These are phyloP conservation scores for Prionailurus viverrinus DNA, from an alignment of 2,113 vertebrate genomes.

Conservation along the genomic window DNA sequence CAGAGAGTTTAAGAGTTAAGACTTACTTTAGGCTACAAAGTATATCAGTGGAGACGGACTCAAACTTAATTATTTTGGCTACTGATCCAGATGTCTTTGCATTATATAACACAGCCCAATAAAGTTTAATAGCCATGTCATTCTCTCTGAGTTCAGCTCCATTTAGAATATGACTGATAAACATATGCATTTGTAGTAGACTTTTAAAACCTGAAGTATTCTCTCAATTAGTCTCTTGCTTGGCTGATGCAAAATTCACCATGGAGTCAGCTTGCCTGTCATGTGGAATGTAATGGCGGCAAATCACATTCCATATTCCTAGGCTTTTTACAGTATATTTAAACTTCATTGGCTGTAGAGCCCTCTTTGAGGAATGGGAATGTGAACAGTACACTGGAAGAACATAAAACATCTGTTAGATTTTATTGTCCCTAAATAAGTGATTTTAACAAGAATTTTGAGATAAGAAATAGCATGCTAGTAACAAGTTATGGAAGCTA, in stretches of 20 bases:
- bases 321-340: background rate
- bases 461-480: slow-evolving; percentile 41
- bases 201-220: background rate
- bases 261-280: background rate
- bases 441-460: slow-evolving; percentile 48
- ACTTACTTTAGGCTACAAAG: background rate
- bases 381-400: slow-evolving; percentile 43
- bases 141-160: background rate
- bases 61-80: slow-evolving; percentile 29
- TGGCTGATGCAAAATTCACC: slow-evolving; percentile 22
- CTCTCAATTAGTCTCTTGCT: slow-evolving; percentile 11
- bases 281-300: background rate
- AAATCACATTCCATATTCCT: background rate
- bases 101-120: background rate
- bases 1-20: background rate
- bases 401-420: slow-evolving; percentile 63
- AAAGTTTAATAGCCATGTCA: background rate
- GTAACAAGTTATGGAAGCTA: slow-evolving; percentile 48
- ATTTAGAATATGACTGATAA: slow-evolving; percentile 19
- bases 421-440: slow-evolving; percentile 51
- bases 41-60: background rate
- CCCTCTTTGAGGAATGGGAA: slow-evolving; percentile 39
- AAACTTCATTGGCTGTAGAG: slow-evolving; percentile 3
- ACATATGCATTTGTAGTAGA: background rate
- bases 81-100: background rate